Conservation (phyloP, 2,888 invertebrate genomes). For the Vesta saturnalis region DNA sequence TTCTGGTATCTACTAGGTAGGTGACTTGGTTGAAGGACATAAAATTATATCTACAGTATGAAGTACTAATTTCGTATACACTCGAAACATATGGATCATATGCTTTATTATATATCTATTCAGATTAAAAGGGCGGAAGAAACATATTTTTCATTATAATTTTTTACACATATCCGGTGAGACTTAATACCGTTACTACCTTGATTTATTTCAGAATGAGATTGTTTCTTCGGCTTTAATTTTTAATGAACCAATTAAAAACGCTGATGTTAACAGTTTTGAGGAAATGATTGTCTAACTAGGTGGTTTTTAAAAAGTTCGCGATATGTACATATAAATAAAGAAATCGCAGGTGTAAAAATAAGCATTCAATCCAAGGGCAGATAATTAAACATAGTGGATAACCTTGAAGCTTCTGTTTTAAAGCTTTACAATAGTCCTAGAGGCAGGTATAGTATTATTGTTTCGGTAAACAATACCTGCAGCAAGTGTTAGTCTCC, state of each 20-base stretch:
- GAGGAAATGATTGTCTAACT: background rate
- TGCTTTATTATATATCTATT: background rate
- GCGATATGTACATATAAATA: background rate
- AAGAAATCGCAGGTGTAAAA: constrained; percentile 13
- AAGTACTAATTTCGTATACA: constrained; percentile 1
- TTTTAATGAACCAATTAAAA: background rate
- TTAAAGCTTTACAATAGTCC: constrained; percentile 19
- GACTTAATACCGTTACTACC: constrained; percentile 25
- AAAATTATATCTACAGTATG: background rate
- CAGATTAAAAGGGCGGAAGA: constrained; percentile 23
- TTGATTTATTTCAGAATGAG: constrained; percentile 8
- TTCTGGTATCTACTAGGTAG: too few relatives aligned
- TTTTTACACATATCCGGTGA: constrained; percentile 28
- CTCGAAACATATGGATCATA: constrained; percentile 16
- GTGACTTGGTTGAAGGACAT: constrained; percentile 3
- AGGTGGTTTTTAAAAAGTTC: constrained; percentile 2
- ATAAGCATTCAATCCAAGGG: constrained; percentile 13
- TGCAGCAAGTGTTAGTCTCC: constrained; percentile 24
- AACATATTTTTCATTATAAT: constrained; percentile 29
- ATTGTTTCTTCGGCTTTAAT: background rate
- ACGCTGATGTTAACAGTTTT: background rate
- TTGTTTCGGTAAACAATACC: constrained; percentile 32
- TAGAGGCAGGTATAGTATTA: constrained; percentile 26
- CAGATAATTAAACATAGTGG: constrained; percentile 19
- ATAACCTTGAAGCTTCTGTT: constrained; percentile 25